Evolutionary conservation across 2,797 vertebrate species (phyloP), one percentile per base, ranked within the genome.

Genomic region (Rhabdophis nuchalis): DNA sequence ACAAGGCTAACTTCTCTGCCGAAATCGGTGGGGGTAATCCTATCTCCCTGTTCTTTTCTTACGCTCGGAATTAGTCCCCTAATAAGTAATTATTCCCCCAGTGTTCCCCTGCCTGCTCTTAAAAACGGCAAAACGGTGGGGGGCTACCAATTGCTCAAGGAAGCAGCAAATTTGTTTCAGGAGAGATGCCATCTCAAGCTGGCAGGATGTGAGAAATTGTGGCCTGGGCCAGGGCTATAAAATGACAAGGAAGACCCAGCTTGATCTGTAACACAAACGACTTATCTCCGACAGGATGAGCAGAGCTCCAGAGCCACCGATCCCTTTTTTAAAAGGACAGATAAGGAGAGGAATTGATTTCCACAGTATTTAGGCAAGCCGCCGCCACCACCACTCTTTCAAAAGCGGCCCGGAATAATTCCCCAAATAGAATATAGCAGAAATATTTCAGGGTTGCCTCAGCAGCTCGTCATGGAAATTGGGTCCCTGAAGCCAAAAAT

Each of bases 341-440:
- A 94, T 88, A 88, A 68, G 91, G 85, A 90, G 93, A 91, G 91
- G 77, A 89, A 86, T 61, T 90, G 93, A 90, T 90, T 90, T 93
- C 93, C 94, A 92, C 94, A 88, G 90, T 61, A 93, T 89, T 88
- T 92, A 92, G 85, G 93, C 89, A 72, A 54, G 92, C 93, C 92
- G 92, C 93, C 92, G 91, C 92, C 41, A 93, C 90, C 88, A 93
- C 90, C 88, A 91, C 95, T 95, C 95, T 96, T 96, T 96, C 93
- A 93, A 91, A 96, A 94, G 92, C 94, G 90, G 93, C 93, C 93
- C 95, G 92, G 93, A 95, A 95, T 95, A 92, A 25, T 93, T 93
- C 93, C 94, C 90, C 41, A 0, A 95, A 95, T 95, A 88, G 93
- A 94, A 94, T 93, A 95, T 29, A 95, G 95, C 94, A 95, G 95